Percentiles rank a stretch among this genome's conserved stretches.
Conservation (phyloP, 1,140 invertebrate genomes). For the Drosophila lowei region DNA sequence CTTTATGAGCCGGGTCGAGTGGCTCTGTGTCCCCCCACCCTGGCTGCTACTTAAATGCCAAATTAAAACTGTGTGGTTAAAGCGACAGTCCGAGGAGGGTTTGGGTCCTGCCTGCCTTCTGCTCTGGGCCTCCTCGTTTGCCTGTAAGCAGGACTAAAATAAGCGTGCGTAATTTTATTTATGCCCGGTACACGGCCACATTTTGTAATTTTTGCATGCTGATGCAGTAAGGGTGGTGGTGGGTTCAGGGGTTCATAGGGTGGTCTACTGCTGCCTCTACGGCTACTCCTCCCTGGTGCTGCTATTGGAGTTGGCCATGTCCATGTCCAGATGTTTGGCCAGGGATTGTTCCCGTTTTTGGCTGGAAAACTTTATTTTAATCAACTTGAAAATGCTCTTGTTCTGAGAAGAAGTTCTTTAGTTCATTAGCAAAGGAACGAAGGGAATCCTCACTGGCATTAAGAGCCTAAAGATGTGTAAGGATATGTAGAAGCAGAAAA, state of each 20-base stretch:
- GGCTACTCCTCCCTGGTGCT: slow-evolving; percentile 2
- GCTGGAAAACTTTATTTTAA: slow-evolving; percentile 63
- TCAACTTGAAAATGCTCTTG: slow-evolving; percentile 64
- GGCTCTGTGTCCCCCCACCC: slow-evolving; percentile 6
- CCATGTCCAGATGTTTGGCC: slow-evolving; percentile 9
- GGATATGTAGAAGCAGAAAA: too few relatives aligned
- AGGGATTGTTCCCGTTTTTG: slow-evolving; percentile 16
- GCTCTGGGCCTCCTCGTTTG: not conserved
- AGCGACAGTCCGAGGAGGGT: slow-evolving; percentile 49
- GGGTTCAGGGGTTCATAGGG: not conserved
- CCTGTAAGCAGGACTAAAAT: slow-evolving; percentile 82
- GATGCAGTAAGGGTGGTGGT: slow-evolving; percentile 39
- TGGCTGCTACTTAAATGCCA: slow-evolving; percentile 67
- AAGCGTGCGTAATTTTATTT: slow-evolving; percentile 83
- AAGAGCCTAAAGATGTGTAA: too few relatives aligned
- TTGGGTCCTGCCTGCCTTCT: not conserved
- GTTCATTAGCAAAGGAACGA: too few relatives aligned
- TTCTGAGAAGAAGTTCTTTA: not conserved
- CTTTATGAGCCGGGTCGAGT: slow-evolving; percentile 52
- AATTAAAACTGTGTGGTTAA: slow-evolving; percentile 80
- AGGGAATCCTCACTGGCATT: too few relatives aligned
- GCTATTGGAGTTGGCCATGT: slow-evolving; percentile 13
- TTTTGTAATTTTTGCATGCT: slow-evolving; percentile 78
- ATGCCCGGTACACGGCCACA: slow-evolving; percentile 77
- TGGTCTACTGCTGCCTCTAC: not conserved